These are phyloP conservation scores for Sebastiscus tertius DNA, from an alignment of 2,797 vertebrate genomes.

Conservation along the genomic window DNA sequence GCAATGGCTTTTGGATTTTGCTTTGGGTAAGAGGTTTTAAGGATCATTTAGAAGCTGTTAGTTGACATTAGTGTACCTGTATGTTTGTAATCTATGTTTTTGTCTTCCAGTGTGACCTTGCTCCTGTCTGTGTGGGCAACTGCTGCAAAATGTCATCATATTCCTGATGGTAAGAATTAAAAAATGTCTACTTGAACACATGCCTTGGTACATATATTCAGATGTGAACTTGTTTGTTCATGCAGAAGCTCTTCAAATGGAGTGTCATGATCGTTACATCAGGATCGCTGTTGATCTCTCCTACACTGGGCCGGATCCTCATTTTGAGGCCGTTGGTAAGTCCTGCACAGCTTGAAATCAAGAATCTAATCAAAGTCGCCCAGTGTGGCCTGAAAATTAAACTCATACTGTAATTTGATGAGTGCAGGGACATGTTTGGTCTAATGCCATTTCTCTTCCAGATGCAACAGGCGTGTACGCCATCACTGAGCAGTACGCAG, in stretches of 20 bases:
- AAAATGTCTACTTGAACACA: background rate
- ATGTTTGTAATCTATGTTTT: background rate
- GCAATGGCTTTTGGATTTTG: slow-evolving; percentile 49
- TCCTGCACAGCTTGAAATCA: background rate
- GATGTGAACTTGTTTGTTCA: background rate
- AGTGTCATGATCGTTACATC: slow-evolving; percentile 72
- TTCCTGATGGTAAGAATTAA: slow-evolving; percentile 34
- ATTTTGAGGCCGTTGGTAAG: slow-evolving; percentile 76
- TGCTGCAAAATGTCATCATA: background rate
- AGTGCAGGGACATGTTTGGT: too few relatives aligned
- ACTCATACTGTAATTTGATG: too few relatives aligned
- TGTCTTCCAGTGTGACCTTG: slow-evolving; percentile 37
- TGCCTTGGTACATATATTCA: background rate
- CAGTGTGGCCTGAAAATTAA: too few relatives aligned
- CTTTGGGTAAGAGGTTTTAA: slow-evolving; percentile 35
- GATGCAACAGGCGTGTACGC: slow-evolving; percentile 44
- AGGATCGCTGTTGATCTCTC: slow-evolving; percentile 58
- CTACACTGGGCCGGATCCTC: slow-evolving; percentile 39
- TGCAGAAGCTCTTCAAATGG: slow-evolving; percentile 56
- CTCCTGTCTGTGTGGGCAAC: slow-evolving; percentile 32
- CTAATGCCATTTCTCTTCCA: background rate
- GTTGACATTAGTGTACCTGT: background rate
- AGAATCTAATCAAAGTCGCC: too few relatives aligned
- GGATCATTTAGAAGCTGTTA: accelerated
- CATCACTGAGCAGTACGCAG: slow-evolving; percentile 53